Evolutionary conservation across 2,113 vertebrate species (phyloP), one percentile per base, ranked within the genome.

Genomic region (Macquaria ambigua): DNA sequence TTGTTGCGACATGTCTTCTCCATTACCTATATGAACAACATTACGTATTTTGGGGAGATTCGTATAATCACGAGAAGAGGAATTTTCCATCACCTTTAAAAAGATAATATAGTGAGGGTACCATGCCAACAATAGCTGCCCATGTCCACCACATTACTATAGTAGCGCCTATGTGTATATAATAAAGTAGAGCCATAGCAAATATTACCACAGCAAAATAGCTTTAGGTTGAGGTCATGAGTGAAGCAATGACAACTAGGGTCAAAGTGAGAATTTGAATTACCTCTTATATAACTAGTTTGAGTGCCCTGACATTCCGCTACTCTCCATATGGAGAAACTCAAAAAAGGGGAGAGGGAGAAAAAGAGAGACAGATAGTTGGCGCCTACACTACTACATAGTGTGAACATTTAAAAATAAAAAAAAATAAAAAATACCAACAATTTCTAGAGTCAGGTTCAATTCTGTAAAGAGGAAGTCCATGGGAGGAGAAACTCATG

Each of bases 231-330:
- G 82, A 90, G 81, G 43, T 91, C 87, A 87, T 48, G 69, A 88
- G 83, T 79, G 85, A 69, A 71, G 82, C 41, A 83, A 83, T 74
- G 64, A 82, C 72, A 67, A 50, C 23, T 73, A 11, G 56, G 41
- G 74, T 84, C 41, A 89, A 80, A 78, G 53, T 20, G 37, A 73
- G 18, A 83, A 86, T 88, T 85, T 62, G 62, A 50, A 82, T 76
- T 14, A 73, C 61, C 41, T 88, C 63, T 92, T 93, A 92, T 48
- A 31, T 84, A 93, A 92, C 79, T 12, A 28, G 67, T 67, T 90
- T 48, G 90, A 89, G 84, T 63, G 68, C 55, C 37, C 21, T 64
- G 72, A 87, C 84, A 86, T 82, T 82, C 74, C 55, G 56, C 20
- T 70, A 55, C 20, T 77, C 68, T 72, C 87, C 80, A 86, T 82